phyloP scores from a whole-genome alignment of 2,888 invertebrate genomes.

The Metellina segmentata region DNA sequence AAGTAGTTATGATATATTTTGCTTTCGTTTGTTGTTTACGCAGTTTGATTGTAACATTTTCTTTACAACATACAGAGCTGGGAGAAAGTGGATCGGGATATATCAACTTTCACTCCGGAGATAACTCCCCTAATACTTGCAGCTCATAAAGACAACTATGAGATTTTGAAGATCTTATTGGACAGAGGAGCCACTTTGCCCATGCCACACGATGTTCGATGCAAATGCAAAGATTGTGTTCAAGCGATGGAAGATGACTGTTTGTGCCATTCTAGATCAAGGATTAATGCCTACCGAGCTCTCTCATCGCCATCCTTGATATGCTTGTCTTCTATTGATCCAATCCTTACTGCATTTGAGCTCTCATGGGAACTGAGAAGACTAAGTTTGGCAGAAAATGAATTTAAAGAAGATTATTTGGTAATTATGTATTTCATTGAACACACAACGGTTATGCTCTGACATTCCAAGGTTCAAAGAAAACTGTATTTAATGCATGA shows the following conservation, averaged over 20 bases:
- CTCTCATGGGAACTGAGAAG: constrained; percentile 97
- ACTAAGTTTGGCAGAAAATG: constrained; percentile 97
- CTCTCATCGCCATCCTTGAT: constrained; percentile 97
- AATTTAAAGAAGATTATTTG: constrained; percentile 91
- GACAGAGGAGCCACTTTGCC: constrained; percentile 96
- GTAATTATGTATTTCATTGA: constrained; percentile 81
- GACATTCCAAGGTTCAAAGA: too few relatives aligned
- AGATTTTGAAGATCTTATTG: constrained; percentile 97
- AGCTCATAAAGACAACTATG: constrained; percentile 98
- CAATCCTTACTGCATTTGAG: constrained; percentile 98
- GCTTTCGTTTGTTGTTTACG: too few relatives aligned
- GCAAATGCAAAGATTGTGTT: constrained; percentile 97
- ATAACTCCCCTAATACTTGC: constrained; percentile 98
- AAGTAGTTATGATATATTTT: too few relatives aligned
- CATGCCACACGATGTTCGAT: constrained; percentile 96
- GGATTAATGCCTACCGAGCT: constrained; percentile 98
- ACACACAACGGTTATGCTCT: not conserved
- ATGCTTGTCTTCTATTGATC: constrained; percentile 97
- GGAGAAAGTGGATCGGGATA: constrained; percentile 94
- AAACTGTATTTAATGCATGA: too few relatives aligned
- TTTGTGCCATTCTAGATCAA: constrained; percentile 94
- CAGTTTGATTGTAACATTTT: too few relatives aligned
- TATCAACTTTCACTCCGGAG: constrained; percentile 98
- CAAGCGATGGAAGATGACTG: constrained; percentile 95
- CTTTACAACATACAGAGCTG: constrained; percentile 86